phyloP scores from a whole-genome alignment of 2,797 vertebrate species.

The Centroberyx gerrardi region DNA sequence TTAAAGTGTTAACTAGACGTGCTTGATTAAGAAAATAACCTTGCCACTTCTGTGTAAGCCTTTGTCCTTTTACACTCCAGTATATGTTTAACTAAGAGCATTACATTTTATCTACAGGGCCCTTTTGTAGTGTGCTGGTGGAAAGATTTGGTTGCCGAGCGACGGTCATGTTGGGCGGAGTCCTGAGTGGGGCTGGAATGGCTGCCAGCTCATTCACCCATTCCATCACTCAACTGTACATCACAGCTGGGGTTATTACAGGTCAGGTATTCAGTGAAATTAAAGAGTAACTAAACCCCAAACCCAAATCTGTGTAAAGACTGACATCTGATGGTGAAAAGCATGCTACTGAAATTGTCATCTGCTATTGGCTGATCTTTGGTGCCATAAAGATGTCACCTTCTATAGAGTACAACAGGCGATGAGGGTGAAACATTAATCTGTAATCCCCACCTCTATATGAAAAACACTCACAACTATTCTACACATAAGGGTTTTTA shows the following conservation, averaged over 20 bases:
- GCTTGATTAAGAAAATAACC: conserved; percentile 49
- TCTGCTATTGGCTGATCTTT: no score
- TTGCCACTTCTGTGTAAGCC: conserved; percentile 1
- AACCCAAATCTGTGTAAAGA: no score
- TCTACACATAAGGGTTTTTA: background rate
- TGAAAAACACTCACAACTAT: no score
- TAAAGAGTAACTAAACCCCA: background rate
- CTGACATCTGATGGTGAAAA: no score
- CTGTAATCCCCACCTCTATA: no score
- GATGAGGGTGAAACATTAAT: no score
- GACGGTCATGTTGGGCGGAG: conserved; percentile 91
- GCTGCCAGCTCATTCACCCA: conserved; percentile 90
- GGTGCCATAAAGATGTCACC: no score
- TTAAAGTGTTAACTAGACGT: no score
- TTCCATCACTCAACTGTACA: conserved; percentile 89
- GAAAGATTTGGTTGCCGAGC: conserved; percentile 90
- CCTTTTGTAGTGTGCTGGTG: conserved; percentile 93
- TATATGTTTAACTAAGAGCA: conserved; percentile 63
- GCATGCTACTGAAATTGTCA: no score
- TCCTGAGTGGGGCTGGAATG: conserved; percentile 93
- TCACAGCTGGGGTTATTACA: conserved; percentile 91
- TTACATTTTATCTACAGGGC: conserved; percentile 84
- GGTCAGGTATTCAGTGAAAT: conserved; percentile 80
- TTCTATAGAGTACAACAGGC: no score
- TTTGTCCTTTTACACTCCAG: conserved; percentile 11